Conservation (phyloP, 2,888 invertebrate species). For the Drosophila gaucha region DNA sequence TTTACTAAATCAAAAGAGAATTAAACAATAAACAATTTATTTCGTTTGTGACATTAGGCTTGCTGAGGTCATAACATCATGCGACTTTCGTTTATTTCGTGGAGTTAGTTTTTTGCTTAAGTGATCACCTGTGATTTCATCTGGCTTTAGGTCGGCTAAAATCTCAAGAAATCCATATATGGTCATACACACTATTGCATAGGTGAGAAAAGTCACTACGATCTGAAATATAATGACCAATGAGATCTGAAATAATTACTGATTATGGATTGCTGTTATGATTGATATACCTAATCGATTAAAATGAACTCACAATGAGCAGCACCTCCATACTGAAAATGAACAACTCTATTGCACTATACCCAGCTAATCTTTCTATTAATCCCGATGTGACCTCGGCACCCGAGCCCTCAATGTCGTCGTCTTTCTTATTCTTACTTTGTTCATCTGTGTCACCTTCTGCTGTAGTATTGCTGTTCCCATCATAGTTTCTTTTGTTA, state of each 20-base stretch:
- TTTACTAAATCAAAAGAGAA: not conserved
- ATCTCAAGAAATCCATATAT: slow-evolving; percentile 65
- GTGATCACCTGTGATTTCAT: not conserved
- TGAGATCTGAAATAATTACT: slow-evolving; percentile 60
- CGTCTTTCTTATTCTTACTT: not conserved
- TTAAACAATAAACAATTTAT: slow-evolving; percentile 4
- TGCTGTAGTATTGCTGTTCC: not conserved
- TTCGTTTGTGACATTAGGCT: slow-evolving; percentile 57
- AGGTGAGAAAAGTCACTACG: slow-evolving; percentile 62
- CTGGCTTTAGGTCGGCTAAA: slow-evolving; percentile 25
- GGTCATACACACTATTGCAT: slow-evolving; percentile 62
- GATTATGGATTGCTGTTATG: slow-evolving; percentile 31
- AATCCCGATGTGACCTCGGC: slow-evolving; percentile 12
- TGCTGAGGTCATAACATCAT: slow-evolving; percentile 51
- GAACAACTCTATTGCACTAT: slow-evolving; percentile 17
- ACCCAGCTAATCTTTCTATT: slow-evolving; percentile 1
- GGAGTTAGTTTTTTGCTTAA: slow-evolving; percentile 43
- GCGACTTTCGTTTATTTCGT: not conserved
- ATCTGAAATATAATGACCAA: slow-evolving; percentile 76
- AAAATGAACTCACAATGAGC: slow-evolving; percentile 56
- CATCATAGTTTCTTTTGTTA: not conserved
- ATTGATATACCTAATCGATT: slow-evolving; percentile 26
- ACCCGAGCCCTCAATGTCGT: not conserved
- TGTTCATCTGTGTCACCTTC: not conserved
- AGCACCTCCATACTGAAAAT: slow-evolving; percentile 17